Base-by-base conservation (phyloP, 2,797 vertebrate species). In the Rhodeus uyekii region DNA sequence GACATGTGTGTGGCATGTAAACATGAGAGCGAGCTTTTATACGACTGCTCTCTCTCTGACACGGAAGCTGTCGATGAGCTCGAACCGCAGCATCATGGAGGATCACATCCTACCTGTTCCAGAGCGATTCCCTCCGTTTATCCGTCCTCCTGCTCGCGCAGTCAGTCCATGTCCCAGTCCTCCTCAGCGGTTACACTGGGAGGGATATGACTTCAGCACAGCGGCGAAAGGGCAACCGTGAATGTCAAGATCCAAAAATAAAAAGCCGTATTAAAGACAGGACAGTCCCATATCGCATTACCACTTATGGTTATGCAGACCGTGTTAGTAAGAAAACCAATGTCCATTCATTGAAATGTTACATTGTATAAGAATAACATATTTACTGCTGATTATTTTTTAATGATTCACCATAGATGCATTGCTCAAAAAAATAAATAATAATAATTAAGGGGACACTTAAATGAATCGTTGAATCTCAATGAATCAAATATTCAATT, bases 191-290 rank as follows among this genome's bases (percentile, higher is more conserved):
- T 53, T 53, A 3, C 8, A 19, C 22, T 29, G 78, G 10, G 6
- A 10, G 19, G 34, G 27, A 71, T 39, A 29, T 19, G 69, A 74
- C 42, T 61, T 72, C 29, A 36, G 46, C 60, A 55, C 53, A 82
- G 87, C 84, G 29, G 64, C 64, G 42, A 82, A 84, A 90, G 89
- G 91, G 85, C 87, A 89, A 91, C 86, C 78, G 86, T 91, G 92
- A 94, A 94, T 93, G 94, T 94, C 94, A 93, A 85, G 86, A 75
- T 90, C 94, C 94, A 92, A 96, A 96, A 96, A 96, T 96, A 96
- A 92, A 89, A 67, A 29, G 32, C 39, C 5, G 34, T 39, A 38
- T 72, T 71, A 53, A 38, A 44, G 60, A 55, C 42, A 19, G 64
- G 42, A 46, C 9, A 55, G 60, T 32, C 46, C 13, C 60, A 18